Conservation (phyloP, 2,888 invertebrate genomes). For the Hypolimnas misippus region DNA sequence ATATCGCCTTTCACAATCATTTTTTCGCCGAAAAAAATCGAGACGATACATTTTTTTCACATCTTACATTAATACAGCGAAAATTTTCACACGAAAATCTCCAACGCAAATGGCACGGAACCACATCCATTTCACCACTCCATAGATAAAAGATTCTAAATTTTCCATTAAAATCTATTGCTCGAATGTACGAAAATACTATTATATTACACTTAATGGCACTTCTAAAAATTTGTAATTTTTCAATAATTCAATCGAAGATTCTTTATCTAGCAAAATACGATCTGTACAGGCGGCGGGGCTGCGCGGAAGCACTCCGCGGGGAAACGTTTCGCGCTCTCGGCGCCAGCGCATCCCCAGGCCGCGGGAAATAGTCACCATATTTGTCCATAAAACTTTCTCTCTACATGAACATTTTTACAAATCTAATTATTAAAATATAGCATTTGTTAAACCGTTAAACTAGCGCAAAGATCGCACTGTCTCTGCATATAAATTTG, state of each 20-base stretch:
- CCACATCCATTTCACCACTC: conserved; percentile 14
- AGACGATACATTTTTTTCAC: conserved; percentile 7
- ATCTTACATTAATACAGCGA: conserved; percentile 9
- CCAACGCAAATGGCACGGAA: conserved; percentile 27
- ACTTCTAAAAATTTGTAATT: conserved; percentile 67
- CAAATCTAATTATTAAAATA: conserved; percentile 33
- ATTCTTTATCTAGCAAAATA: conserved; percentile 43
- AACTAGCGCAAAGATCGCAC: conserved; percentile 19
- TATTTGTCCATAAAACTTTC: conserved; percentile 29
- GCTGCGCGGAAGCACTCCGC: too few relatives aligned
- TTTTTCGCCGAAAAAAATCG: background rate
- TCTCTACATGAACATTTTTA: conserved; percentile 29
- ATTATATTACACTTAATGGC: conserved; percentile 72
- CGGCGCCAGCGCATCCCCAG: background rate
- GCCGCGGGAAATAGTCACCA: conserved; percentile 18
- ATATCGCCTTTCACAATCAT: conserved; percentile 3
- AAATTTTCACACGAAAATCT: background rate
- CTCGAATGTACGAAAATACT: conserved; percentile 75
- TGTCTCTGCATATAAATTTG: conserved; percentile 34
- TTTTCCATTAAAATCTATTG: conserved; percentile 57
- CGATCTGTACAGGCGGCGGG: conserved; percentile 39
- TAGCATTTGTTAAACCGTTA: conserved; percentile 25
- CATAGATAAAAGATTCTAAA: conserved; percentile 40
- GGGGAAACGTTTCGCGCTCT: background rate
- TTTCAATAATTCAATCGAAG: conserved; percentile 28